Evolutionary conservation across 1,140 invertebrate species (phyloP).

Genomic region (Laodelphax striatellus): DNA sequence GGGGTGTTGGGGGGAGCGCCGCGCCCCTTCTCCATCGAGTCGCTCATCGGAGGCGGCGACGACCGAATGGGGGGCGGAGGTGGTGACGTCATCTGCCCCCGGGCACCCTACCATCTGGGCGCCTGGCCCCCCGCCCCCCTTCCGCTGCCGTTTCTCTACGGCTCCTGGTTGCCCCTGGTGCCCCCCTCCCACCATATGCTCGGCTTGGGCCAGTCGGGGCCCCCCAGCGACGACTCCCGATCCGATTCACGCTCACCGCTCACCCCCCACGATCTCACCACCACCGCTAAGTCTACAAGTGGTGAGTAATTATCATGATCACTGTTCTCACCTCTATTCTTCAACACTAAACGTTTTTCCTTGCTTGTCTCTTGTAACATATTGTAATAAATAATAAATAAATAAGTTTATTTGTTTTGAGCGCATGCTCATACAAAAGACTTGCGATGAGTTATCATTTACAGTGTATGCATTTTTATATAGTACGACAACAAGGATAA

Average conservation of each 20-base stretch:
- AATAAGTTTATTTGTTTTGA: too few species aligned
- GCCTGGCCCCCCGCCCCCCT: neutral
- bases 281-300: constrained; percentile 5
- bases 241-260: constrained; percentile 12
- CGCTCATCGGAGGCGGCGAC: constrained; percentile 4
- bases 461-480: too few species aligned
- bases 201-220: neutral
- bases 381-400: too few species aligned
- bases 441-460: too few species aligned
- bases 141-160: constrained; percentile 13
- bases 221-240: constrained; percentile 15
- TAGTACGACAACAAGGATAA: too few species aligned
- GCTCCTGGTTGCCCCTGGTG: constrained; percentile 15
- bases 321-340: too few species aligned
- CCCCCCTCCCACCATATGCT: constrained; percentile 9
- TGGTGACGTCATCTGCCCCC: neutral
- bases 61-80: neutral
- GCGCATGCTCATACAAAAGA: too few species aligned
- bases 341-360: too few species aligned
- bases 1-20: neutral
- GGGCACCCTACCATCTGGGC: neutral
- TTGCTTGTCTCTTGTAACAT: too few species aligned
- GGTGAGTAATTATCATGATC: neutral
- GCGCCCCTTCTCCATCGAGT: constrained; percentile 14
- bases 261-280: constrained; percentile 17